A percentile compares a stretch with the other conserved stretches of the same genome.
Conservation (phyloP, 2,797 vertebrate species). For the Megaceryle alcyon region DNA sequence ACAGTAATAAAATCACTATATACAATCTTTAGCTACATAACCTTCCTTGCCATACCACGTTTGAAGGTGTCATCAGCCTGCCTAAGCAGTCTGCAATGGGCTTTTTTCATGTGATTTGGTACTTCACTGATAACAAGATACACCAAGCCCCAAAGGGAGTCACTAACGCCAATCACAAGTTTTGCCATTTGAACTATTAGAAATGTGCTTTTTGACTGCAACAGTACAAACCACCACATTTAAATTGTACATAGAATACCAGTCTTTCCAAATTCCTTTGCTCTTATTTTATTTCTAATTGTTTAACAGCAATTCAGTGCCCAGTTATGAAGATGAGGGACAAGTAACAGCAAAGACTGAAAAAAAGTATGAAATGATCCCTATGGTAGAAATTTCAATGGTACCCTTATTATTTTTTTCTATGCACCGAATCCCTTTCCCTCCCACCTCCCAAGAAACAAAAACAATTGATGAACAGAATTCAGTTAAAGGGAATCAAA, state of each 20-base stretch:
- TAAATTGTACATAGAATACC: neutral
- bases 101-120: neutral
- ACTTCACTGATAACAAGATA: neutral
- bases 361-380: slow-evolving; percentile 86
- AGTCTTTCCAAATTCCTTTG: neutral
- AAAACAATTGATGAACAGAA: slow-evolving; percentile 99
- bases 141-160: neutral
- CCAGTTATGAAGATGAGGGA: slow-evolving; percentile 80
- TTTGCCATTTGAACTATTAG: neutral
- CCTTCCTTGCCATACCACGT: neutral
- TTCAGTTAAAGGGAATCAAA: slow-evolving; percentile 99
- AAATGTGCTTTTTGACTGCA: neutral
- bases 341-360: slow-evolving; percentile 80
- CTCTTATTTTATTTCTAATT: neutral
- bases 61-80: neutral
- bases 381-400: slow-evolving; percentile 91
- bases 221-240: neutral
- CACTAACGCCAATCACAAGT: neutral
- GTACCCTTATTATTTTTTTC: slow-evolving; percentile 81
- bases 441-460: slow-evolving; percentile 95
- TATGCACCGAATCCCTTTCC: slow-evolving; percentile 84
- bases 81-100: neutral
- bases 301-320: slow-evolving; percentile 28
- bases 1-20: neutral
- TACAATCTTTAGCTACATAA: neutral